phyloP scores from a whole-genome alignment of 2,888 invertebrate genomes.

The Endotricha flammealis region DNA sequence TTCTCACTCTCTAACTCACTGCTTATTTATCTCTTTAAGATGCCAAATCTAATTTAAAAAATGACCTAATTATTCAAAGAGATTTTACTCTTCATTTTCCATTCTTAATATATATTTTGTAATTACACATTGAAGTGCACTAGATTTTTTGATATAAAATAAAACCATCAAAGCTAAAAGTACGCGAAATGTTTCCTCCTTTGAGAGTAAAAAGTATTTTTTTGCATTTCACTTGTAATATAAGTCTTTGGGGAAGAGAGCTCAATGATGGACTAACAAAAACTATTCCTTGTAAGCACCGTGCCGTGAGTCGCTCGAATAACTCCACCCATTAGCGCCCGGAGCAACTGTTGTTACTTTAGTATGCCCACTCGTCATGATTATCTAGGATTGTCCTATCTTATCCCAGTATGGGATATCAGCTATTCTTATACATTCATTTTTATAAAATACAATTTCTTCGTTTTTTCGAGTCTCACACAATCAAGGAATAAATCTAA shows the following conservation, averaged over 20 bases:
- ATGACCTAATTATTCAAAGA: too few species aligned
- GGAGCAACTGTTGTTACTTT: slow-evolving; percentile 15
- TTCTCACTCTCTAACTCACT: too few species aligned
- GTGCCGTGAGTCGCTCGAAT: slow-evolving; percentile 50
- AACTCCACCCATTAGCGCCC: slow-evolving; percentile 32
- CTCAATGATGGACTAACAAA: slow-evolving; percentile 27
- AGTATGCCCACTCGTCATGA: background rate
- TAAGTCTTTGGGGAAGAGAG: slow-evolving; percentile 7
- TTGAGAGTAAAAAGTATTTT: slow-evolving; percentile 25
- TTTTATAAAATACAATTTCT: too few species aligned
- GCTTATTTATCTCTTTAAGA: too few species aligned
- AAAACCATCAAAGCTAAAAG: background rate
- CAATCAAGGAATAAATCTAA: too few species aligned
- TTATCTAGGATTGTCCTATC: background rate
- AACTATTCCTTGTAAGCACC: slow-evolving; percentile 15
- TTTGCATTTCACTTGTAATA: slow-evolving; percentile 6
- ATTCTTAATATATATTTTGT: too few species aligned
- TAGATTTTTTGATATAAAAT: background rate
- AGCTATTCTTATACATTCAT: too few species aligned
- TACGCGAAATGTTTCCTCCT: background rate
- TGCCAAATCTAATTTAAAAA: too few species aligned
- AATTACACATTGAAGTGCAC: background rate
- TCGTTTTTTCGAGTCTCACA: too few species aligned
- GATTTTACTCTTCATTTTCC: too few species aligned
- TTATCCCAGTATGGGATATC: too few species aligned